phyloP scores from a whole-genome alignment of 2,113 vertebrate genomes.

The Empidonax traillii region DNA sequence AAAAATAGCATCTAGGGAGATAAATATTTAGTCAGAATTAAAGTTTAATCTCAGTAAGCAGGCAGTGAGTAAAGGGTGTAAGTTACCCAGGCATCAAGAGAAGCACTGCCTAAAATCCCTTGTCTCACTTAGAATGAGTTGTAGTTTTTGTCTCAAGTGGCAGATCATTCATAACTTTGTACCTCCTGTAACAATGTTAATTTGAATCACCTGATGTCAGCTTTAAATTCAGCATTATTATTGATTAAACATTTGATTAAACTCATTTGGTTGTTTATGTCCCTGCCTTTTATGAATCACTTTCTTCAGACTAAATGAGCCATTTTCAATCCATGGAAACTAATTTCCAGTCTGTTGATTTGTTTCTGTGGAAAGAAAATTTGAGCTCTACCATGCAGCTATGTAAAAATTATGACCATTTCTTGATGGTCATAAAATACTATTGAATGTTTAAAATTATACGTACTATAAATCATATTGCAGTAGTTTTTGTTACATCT shows the following conservation, averaged over 20 bases:
- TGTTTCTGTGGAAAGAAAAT: background rate
- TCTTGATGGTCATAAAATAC: background rate
- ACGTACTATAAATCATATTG: background rate
- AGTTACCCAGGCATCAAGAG: background rate
- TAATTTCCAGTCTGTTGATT: background rate
- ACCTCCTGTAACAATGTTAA: background rate
- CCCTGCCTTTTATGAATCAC: background rate
- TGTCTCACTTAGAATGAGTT: background rate
- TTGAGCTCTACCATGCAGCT: background rate
- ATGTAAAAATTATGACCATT: background rate
- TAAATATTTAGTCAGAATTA: background rate
- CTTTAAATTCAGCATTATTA: background rate
- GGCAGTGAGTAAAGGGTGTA: background rate
- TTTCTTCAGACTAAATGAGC: background rate
- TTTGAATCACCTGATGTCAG: background rate
- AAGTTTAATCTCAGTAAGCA: background rate
- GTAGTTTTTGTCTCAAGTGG: background rate
- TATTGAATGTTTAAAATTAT: background rate
- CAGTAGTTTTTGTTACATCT: constrained; percentile 10
- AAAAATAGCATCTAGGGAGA: background rate
- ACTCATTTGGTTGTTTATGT: background rate
- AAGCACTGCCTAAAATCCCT: background rate
- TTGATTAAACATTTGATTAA: constrained; percentile 6
- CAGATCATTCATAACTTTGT: background rate
- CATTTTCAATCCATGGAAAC: constrained; percentile 1